Evolutionary conservation across 1,140 invertebrate species (phyloP).

Genomic region (Brachionus calyciflorus): DNA sequence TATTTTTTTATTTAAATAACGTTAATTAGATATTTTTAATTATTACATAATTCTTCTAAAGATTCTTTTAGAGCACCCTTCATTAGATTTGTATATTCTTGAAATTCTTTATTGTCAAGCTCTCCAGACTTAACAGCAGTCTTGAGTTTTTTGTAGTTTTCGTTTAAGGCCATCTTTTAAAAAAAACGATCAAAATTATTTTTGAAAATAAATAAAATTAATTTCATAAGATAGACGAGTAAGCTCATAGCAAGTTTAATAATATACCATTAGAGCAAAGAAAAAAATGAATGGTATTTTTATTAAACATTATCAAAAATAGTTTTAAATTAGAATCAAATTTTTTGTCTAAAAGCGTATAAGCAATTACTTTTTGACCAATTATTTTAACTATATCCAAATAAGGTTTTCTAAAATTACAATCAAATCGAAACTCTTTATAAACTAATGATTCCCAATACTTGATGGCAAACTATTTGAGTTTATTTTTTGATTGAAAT

Average conservation of each 20-base stretch:
- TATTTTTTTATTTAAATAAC: no score
- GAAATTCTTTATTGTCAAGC: background rate
- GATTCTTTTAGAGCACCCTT: slow-evolving; percentile 19
- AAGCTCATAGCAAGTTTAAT: no score
- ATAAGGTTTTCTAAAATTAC: background rate
- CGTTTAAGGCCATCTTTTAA: slow-evolving; percentile 25
- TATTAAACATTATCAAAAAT: no score
- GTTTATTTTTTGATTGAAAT: background rate
- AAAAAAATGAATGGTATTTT: no score
- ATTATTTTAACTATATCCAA: background rate
- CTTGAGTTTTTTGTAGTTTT: slow-evolving; percentile 38
- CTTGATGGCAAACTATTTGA: background rate
- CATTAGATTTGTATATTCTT: background rate
- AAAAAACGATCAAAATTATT: no score
- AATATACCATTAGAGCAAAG: background rate
- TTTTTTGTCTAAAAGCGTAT: background rate
- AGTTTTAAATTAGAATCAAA: no score
- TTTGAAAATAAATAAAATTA: no score
- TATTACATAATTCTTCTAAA: slow-evolving; percentile 36
- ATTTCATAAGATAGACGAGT: no score
- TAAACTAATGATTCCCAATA: background rate
- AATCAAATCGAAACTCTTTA: background rate
- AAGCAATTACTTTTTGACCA: background rate
- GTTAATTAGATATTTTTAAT: no score
- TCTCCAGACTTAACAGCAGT: background rate